Base-by-base conservation (phyloP, 2,888 invertebrate species). In the Drosophila austrosaltans region DNA sequence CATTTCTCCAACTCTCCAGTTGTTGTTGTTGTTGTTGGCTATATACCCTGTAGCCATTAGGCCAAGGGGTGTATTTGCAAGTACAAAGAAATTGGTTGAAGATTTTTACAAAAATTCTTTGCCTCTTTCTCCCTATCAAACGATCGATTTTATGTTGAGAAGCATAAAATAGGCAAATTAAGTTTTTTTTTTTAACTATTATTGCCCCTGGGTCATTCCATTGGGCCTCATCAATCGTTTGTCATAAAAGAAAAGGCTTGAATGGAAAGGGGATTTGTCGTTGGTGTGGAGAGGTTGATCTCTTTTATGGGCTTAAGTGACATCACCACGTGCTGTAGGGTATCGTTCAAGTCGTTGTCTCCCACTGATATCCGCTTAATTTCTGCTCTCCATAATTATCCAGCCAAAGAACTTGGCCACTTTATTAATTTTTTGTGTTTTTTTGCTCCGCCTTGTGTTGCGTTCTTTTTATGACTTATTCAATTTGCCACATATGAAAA, bases 381-480 rank as follows among this genome's bases (percentile, higher is more conserved):
- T 82, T 71, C 71, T 70, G 79, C 81, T 81, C 87, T 78, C 75
- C 63, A 75, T 78, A 88, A 87, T 80, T 78, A 76, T 58, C 71
- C 64, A 57, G 61, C 53, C 66, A 58, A 59, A 75, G 58, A 75
- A 67, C 57, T 62, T 65, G 62, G 56, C 64, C 53, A 25, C 63
- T 66, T 83, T 77, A 87, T 82, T 76, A 72, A 86, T 70, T 83
- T 75, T 63, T 72, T 72, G 53, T 73, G 66, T 66, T 77, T 12
- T 36, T 63, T 72, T 25, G 59, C 53, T 63, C 39, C 36, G 62
- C 53, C 36, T 59, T 67, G 32, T n/a, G 22, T 16, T 54, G 48
- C 61, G 61, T 60, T 62, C 66, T 54, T 67, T 75, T 88, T 85
- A 85, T 89, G 85, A 79, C 84, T 85, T 85, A 82, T 76, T 89